Evolutionary conservation across 1,140 invertebrate genomes (phyloP), one percentile per base, ranked within the genome.

Genomic region (Bombus consobrinus): DNA sequence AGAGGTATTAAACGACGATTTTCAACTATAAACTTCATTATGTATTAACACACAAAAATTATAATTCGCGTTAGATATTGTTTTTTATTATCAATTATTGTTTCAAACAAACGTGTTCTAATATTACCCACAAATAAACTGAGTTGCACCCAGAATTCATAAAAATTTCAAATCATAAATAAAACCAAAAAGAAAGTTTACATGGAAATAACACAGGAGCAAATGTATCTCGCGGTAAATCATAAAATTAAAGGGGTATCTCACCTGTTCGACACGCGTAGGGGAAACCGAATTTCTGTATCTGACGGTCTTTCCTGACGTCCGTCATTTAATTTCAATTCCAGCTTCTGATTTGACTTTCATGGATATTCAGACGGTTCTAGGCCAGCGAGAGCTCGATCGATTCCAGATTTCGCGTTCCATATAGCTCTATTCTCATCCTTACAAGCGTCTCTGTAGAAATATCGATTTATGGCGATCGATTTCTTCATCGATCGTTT

Each of bases 401-500:
- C 85, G 81, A 87, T 87, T 83, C 28, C 34, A 32, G 25, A 69
- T 76, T 59, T 69, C 41, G 18, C 71, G 37, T 71, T 43, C 37
- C 57, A 41, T 37, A 66, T 37, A 22, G 13, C 47, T 25, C 39
- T 15, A 22, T 72, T 57, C 57, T 64, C 69, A 13, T 37, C n/a
- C 43, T 86, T 88, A 89, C 88, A 89, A 88, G 87, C 87, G 83
- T 43, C 39, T 88, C 68, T 78, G 80, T 89, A 85, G 90, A 91
- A 91, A 91, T 83, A 76, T 89, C 81, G 82, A 89, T 79, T 85
- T 73, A 62, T 66, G 28, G 15, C 68, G 66, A 89, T 87, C 57
- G 43, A 86, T 88, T 39, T 73, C 13, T 32, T 64, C 34, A 43
- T 76, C 47, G 74, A 75, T 75, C 47, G 87, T 72, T 39, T 22